Base-by-base conservation (phyloP, 2,797 vertebrate genomes). In the Eidolon dupreanum region DNA sequence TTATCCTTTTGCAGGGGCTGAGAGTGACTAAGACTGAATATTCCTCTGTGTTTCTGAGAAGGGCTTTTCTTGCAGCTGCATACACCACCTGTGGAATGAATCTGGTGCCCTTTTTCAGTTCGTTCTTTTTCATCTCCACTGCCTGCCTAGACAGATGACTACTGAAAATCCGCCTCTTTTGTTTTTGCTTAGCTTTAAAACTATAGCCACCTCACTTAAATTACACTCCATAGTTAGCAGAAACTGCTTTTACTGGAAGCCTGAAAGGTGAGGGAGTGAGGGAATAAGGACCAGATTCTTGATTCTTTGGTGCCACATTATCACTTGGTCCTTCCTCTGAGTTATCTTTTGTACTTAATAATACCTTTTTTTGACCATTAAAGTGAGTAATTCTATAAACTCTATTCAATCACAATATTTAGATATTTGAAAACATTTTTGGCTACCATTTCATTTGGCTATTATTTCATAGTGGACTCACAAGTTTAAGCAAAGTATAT, bases 1-100 rank as follows among this genome's bases (percentile, higher is more conserved):
- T 89, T 90, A 36, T 74, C 51, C 70, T 82, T 57, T 70, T 41
- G 20, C 51, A 89, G 66, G 28, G 75, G 79, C 86, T 20, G 43
- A 84, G 36, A 36, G 77, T 0, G 0, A 88, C 46, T 33, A 53
- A 90, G 51, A 55, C 87, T 73, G 93, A 88, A 20, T 78, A 77
- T 92, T 93, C 81, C 91, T 79, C 68, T 92, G 57, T 93, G 65
- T 85, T 95, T 92, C 90, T 79, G 89, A 90, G 74, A 85, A 93
- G 81, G 57, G 68, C 71, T 41, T 43, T 49, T 71, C 75, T 87
- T 66, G 61, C 95, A 90, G 93, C 85, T 81, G 75, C 65, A 2
- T 11, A 9, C 5, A 46, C 88, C 93, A 93, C 92, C 95, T 95
- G 87, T 43, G 49, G 78, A 46, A 51, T 68, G 38, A 88, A 74